Evolutionary conservation across 1,140 invertebrate genomes (phyloP), one percentile per base, ranked within the genome.

Genomic region (Leptinotarsa texana): DNA sequence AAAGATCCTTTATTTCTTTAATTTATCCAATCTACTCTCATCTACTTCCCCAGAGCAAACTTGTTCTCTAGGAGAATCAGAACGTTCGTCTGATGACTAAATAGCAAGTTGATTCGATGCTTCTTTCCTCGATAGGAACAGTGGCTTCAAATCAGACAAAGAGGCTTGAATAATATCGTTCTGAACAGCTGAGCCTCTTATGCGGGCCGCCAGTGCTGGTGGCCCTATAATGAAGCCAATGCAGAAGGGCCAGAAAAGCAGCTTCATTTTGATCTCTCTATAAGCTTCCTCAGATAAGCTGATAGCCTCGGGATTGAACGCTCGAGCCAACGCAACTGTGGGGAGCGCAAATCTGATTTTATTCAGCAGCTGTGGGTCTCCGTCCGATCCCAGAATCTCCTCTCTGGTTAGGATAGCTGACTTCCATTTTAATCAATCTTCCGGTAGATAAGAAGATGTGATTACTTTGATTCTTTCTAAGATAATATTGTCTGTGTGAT

Each of bases 201-300:
- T 57, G 74, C 70, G 78, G 22, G 73, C 75, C 8, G 77, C 68
- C 13, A 82, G 4, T 0, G 71, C 17, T n/a, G 77, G 75, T 17
- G 79, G 78, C 27, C 78, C 22, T 24, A 24, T 24, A 24, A 24
- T 24, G 2, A 82, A 47, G 0, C 75, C 80, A 63, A 76, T 73
- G 65, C 75, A 72, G 48, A 82, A 80, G 6, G 79, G 63, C 80
- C 80, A 82, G 6, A 73, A 62, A n/a, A 82, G 67, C 78, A 83
- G 80, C 22, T 65, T 72, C 13, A 80, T 27, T 65, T 80, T 82
- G 22, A 69, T 74, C 18, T 79, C 71, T 22, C 49, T 74, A 65
- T 65, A 80, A 24, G 24, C 4, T 24, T n/a, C 77, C 72, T 83
- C 77, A 11, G 77, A 63, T 2, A 82, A 65, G 24, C 33, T 49